A percentile compares a stretch with the other conserved stretches of the same genome.
Evolutionary conservation across 2,888 invertebrate species (phyloP).

Genomic region (Stenichneumon culpator): DNA sequence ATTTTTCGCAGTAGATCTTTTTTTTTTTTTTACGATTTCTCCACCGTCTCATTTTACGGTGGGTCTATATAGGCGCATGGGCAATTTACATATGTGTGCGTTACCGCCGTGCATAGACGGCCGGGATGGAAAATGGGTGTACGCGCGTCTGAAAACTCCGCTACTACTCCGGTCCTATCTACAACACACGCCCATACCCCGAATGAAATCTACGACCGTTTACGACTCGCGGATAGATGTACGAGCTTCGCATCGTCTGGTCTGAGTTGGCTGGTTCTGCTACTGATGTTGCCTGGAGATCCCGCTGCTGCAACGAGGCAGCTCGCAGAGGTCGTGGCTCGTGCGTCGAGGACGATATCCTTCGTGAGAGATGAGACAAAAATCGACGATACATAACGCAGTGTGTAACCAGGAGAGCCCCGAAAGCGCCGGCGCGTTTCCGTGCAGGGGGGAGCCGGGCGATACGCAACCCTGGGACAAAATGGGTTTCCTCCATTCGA

Average conservation of each 20-base stretch:
- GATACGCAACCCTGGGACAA: too few species aligned
- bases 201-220: constrained; percentile 53
- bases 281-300: neutral
- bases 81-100: neutral
- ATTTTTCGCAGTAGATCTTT: constrained; percentile 46
- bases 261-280: constrained; percentile 44
- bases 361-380: constrained; percentile 38
- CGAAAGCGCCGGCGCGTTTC: neutral
- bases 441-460: neutral
- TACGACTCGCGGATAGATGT: constrained; percentile 48
- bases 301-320: neutral
- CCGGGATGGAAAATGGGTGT: neutral
- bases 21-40: constrained; percentile 14
- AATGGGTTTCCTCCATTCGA: too few species aligned
- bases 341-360: constrained; percentile 30
- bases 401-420: neutral
- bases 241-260: constrained; percentile 49
- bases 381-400: constrained; percentile 22
- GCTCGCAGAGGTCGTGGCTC: neutral
- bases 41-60: constrained; percentile 23
- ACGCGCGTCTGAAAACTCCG: constrained; percentile 5
- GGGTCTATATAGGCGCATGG: neutral
- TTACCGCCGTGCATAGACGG: neutral
- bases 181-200: constrained; percentile 8
- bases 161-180: constrained; percentile 25